A percentile compares a stretch with the other conserved stretches of the same genome.
Conservation (phyloP, 1,140 invertebrate genomes). For the Hylaeus volcanicus region DNA sequence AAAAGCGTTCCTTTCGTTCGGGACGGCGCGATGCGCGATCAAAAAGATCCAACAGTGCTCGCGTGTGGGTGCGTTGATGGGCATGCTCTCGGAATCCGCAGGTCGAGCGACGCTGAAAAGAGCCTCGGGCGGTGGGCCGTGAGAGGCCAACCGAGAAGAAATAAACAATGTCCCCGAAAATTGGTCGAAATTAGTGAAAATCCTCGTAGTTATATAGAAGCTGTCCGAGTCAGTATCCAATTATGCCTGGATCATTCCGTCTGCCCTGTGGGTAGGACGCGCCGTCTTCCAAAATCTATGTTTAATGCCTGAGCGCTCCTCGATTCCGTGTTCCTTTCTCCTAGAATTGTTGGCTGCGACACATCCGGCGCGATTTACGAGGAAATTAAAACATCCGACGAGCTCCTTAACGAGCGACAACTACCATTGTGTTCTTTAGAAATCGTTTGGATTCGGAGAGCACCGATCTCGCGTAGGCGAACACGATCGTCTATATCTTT, state of each 20-base stretch:
- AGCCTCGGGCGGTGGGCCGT: slow-evolving; percentile 14
- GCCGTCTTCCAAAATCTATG: slow-evolving; percentile 73
- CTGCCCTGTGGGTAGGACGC: slow-evolving; percentile 48
- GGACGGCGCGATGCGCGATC: not conserved
- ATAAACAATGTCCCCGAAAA: slow-evolving; percentile 73
- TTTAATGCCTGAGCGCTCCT: slow-evolving; percentile 71
- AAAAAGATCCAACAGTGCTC: not conserved
- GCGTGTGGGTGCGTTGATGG: not conserved
- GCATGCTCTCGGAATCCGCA: slow-evolving; percentile 5
- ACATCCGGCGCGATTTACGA: slow-evolving; percentile 70
- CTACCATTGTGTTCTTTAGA: not conserved
- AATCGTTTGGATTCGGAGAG: not conserved
- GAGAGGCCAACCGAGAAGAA: slow-evolving; percentile 22
- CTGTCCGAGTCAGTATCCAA: slow-evolving; percentile 53
- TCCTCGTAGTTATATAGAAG: slow-evolving; percentile 62
- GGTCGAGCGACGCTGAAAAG: not conserved
- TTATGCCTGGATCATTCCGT: slow-evolving; percentile 66
- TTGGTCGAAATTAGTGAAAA: slow-evolving; percentile 74
- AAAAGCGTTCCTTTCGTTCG: not conserved
- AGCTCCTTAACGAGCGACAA: slow-evolving; percentile 12
- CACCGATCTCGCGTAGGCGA: not conserved
- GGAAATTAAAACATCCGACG: slow-evolving; percentile 44
- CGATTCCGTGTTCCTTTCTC: slow-evolving; percentile 62
- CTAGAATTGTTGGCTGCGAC: slow-evolving; percentile 21
- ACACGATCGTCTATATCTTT: not conserved